Base-by-base conservation (phyloP, 2,113 vertebrate genomes). In the Dendropsophus ebraccatus region DNA sequence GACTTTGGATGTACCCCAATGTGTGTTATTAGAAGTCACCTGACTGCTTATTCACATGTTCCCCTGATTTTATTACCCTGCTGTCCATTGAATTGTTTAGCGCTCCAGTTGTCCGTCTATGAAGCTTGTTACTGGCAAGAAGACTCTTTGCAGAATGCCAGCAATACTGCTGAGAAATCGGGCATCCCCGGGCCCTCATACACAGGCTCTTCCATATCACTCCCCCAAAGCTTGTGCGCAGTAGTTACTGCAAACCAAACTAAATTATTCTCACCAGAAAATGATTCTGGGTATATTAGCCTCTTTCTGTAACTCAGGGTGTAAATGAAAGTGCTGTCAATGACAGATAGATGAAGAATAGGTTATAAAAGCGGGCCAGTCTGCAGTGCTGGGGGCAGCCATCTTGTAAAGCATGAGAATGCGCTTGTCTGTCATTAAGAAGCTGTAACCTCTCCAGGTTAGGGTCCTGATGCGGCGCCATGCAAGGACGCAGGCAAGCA, bases 161-260 rank as follows among this genome's bases (percentile, higher is more conserved):
- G 8, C 6, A 10, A n/a, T 54, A 74, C 21, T 81, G 52, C 77
- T 35, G 85, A 87, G 85, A 73, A 79, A 86, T 73, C 67, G 23
- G 76, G 83, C 77, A 16, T 73, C 1, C 10, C 32, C 19, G 1
- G 19, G 67, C 65, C 16, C 16, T 1, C 9, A 70, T 41, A 8
- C 41, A 41, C 54, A 7, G 9, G 23, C 8, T 23, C 37, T 80
- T 60, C 56, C 54, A 13, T 60, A 11, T 12, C 4, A 10, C 14
- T 16, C 47, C 17, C 16, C 30, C 56, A 41, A 23, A 12, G 8
- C 30, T 58, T 16, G 16, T 58, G 50, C 35, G 28, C 23, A 52
- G 14, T 81, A 6, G 16, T 19, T 76, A 47, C 30, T 23, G 14
- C 35, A 72, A 41, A 72, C 69, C 69, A 72, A 72, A 72, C 41